phyloP scores from a whole-genome alignment of 2,113 vertebrate genomes.

The Hippocampus abdominalis region DNA sequence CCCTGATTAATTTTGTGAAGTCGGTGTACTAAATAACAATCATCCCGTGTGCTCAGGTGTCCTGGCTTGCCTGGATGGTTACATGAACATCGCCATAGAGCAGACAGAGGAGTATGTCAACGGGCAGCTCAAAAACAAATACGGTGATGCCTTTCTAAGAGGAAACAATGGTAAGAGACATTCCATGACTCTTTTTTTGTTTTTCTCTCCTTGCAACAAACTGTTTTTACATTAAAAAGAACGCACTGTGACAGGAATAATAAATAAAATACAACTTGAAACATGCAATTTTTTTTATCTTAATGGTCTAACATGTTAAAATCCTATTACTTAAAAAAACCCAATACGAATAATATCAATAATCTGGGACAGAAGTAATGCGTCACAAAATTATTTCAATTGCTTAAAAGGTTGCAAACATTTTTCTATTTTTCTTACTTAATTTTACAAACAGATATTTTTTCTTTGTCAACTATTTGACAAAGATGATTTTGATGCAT shows the following conservation, averaged over 20 bases:
- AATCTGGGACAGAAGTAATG: no score
- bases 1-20: not conserved
- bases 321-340: no score
- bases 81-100: constrained; percentile 98
- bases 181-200: not conserved
- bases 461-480: no score
- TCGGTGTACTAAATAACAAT: not conserved
- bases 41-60: constrained; percentile 77
- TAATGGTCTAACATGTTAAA: no score
- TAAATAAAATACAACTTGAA: not conserved
- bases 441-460: no score
- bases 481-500: no score
- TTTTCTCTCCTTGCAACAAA: not conserved
- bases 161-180: constrained; percentile 90
- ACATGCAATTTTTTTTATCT: not conserved
- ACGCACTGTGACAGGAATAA: no score
- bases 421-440: no score
- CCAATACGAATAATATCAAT: no score
- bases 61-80: constrained; percentile 94
- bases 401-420: no score
- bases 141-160: constrained; percentile 95
- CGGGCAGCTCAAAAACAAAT: constrained; percentile 98
- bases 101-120: constrained; percentile 99
- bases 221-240: no score
- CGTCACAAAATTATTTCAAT: no score